Evolutionary conservation across 2,113 vertebrate species (phyloP).

Genomic region (Psilopogon haemacephalus): DNA sequence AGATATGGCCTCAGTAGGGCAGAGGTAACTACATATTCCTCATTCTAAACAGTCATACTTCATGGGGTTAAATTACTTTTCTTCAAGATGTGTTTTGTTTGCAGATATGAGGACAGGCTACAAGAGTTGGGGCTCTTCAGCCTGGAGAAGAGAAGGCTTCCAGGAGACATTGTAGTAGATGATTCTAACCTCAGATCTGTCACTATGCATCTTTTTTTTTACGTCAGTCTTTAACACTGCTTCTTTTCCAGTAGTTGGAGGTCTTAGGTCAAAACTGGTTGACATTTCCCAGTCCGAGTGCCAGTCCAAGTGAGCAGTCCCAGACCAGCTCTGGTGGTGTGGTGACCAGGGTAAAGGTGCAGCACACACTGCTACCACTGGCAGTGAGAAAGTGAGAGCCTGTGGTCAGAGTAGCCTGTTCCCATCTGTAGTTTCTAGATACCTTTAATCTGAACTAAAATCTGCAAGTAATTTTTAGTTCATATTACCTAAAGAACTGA

Average conservation of each 20-base stretch:
- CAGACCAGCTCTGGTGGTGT: background rate
- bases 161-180: too few relatives aligned
- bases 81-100: background rate
- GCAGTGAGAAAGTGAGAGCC: background rate
- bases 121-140: too few relatives aligned
- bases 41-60: background rate
- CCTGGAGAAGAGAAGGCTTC: too few relatives aligned
- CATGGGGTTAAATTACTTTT: background rate
- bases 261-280: background rate
- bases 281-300: background rate
- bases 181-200: background rate
- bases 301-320: background rate
- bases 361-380: background rate
- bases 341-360: rapidly evolving
- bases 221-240: background rate
- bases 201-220: background rate
- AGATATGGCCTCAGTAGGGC: too few relatives aligned
- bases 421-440: background rate
- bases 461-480: background rate
- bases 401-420: background rate
- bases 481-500: background rate
- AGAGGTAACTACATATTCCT: background rate
- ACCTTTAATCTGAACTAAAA: background rate
- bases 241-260: background rate
- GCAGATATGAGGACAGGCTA: background rate